phyloP scores from a whole-genome alignment of 1,140 invertebrate genomes.

The Prorops nasuta region DNA sequence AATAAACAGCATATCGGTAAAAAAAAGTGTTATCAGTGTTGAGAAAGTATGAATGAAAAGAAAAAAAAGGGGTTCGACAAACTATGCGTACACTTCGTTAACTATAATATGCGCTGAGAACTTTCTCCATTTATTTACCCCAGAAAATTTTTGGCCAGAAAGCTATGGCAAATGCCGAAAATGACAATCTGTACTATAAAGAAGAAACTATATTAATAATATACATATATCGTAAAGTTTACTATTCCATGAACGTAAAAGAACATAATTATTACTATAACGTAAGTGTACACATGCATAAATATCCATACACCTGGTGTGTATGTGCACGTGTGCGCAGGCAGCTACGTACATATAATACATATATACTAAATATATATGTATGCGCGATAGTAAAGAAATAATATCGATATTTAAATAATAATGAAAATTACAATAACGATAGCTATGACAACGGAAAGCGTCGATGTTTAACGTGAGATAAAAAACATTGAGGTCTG shows the following conservation, averaged over 20 bases:
- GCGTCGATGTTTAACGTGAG: slow-evolving; percentile 49
- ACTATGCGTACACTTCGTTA: too few species aligned
- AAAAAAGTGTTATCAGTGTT: too few species aligned
- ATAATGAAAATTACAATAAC: neutral
- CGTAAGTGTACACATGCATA: too few species aligned
- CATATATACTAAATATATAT: neutral
- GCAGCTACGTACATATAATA: too few species aligned
- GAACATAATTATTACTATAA: slow-evolving; percentile 24
- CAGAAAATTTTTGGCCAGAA: too few species aligned
- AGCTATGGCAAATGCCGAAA: slow-evolving; percentile 34
- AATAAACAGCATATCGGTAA: too few species aligned
- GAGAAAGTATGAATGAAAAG: too few species aligned
- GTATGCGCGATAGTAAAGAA: neutral
- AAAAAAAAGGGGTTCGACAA: too few species aligned
- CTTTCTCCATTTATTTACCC: too few species aligned
- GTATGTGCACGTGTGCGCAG: too few species aligned
- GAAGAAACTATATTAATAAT: slow-evolving; percentile 26
- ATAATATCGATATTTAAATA: neutral
- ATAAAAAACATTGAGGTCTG: slow-evolving; percentile 42
- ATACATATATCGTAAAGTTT: slow-evolving; percentile 21
- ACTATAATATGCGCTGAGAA: too few species aligned
- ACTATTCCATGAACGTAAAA: slow-evolving; percentile 23
- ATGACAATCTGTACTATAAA: slow-evolving; percentile 50
- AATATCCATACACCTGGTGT: too few species aligned
- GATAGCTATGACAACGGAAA: slow-evolving; percentile 17